Base-by-base conservation (phyloP, 37 sponge, comb jelly and placozoan genomes). In the Chondrilla cf. caribensis region DNA sequence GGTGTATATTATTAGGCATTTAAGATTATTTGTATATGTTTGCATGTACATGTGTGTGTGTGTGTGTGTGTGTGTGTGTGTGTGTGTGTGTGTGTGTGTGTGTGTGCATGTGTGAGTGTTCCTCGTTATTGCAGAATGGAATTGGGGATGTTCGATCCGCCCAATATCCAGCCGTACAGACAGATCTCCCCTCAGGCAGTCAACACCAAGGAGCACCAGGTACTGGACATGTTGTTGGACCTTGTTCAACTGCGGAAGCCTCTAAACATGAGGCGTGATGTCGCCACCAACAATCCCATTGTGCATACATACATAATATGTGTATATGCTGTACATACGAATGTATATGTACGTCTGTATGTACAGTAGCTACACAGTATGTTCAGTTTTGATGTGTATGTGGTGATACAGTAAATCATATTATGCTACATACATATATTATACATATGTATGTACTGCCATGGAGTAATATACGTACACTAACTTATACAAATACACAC, bases 101-200 rank as follows among this genome's bases (percentile, higher is more conserved):
- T 39, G 73, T 51, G 57, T 54, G 51, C 24, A 29, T 79, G 36
- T 79, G 54, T 4, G 44, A 32, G 33, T 83, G 24, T 70, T 47
- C 6, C 29, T 32, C 35, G 31, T 38, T 31, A 21, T 26, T 29
- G 26, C 79, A 89, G 93, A 51, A 89, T 93, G 75, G 19, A 54
- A 11, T 79, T 93, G 31, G 93, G 93, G 1, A 79, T 87, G 87
- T 93, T 93, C 80, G 93, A 93, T 80, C 93, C 87, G 8, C 67
- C 73, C 0, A 51, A 73, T 8, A 43, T 39, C 7, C 90, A 89
- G 77, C 87, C 90, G 21, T 93, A 93, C 60, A 35, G 44, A 7
- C 64, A 79, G n/a, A 83, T 89, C 24, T 33, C 64, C 2, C 28
- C 89, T 37, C 86, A 85, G 40, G 43, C 58, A 47, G 85, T 91